These are phyloP conservation scores for Amphipoea lucens DNA, from an alignment of 2,888 invertebrate species.

Conservation along the genomic window DNA sequence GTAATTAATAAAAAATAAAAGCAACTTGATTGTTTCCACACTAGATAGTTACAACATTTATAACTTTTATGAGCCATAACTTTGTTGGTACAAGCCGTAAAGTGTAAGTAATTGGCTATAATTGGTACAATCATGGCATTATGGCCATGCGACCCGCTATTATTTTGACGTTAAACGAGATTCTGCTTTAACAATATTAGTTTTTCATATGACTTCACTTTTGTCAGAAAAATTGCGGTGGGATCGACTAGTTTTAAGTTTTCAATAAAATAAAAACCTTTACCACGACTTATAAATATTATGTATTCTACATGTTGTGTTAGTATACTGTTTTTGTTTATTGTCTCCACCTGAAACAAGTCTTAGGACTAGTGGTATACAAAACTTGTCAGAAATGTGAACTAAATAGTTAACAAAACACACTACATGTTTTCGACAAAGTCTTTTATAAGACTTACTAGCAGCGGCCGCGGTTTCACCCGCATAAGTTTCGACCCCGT, in stretches of 20 bases:
- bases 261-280: not conserved
- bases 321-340: not conserved
- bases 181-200: constrained; percentile 31
- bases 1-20: constrained; percentile 35
- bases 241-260: not conserved
- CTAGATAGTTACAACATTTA: constrained; percentile 41
- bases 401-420: not conserved
- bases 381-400: not conserved
- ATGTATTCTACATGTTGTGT: not conserved
- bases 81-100: constrained; percentile 49
- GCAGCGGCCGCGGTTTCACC: not conserved
- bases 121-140: constrained; percentile 61
- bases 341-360: not conserved
- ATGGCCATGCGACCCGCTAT: constrained; percentile 52
- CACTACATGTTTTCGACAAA: too few species aligned
- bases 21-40: constrained; percentile 41
- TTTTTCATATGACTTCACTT: constrained; percentile 5
- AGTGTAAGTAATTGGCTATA: constrained; percentile 60
- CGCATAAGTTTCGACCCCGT: not conserved
- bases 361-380: not conserved
- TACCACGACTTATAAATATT: not conserved
- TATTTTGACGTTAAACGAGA: constrained; percentile 49
- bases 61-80: constrained; percentile 61
- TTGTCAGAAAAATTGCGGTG: not conserved
- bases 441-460: not conserved